phyloP scores from a whole-genome alignment of 1,140 invertebrate species.

The Aleiodes sp. region DNA sequence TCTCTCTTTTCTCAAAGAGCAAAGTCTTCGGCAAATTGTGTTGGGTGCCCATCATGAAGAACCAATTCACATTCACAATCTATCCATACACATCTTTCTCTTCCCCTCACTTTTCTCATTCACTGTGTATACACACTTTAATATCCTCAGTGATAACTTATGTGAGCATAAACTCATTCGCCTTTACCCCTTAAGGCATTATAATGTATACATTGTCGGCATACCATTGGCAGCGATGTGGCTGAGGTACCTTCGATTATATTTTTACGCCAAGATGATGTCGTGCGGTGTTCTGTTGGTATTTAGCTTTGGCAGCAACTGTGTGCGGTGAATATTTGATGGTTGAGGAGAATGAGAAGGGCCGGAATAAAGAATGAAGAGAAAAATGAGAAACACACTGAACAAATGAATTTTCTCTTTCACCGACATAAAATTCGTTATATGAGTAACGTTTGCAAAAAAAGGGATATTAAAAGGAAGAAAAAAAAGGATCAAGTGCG shows the following conservation, averaged over 20 bases:
- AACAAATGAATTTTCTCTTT: not conserved
- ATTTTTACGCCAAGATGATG: not conserved
- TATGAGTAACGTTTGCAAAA: constrained; percentile 3
- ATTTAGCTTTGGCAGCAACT: constrained; percentile 1
- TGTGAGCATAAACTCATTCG: constrained; percentile 7
- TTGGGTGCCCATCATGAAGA: not conserved
- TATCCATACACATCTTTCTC: not conserved
- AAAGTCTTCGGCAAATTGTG: constrained; percentile 4
- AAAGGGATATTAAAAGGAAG: not conserved
- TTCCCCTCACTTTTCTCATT: not conserved
- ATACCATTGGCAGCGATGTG: constrained; percentile 5
- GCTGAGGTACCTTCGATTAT: constrained; percentile 17
- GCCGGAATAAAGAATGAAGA: not conserved
- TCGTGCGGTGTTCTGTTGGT: not conserved
- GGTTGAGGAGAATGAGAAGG: not conserved
- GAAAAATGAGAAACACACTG: not conserved
- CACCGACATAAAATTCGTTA: not conserved
- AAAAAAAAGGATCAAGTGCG: not conserved
- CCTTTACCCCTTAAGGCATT: not conserved
- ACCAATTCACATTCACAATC: not conserved
- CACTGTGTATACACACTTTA: too few species aligned
- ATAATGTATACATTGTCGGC: constrained; percentile 24
- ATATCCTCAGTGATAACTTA: constrained; percentile 11
- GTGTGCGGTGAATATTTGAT: not conserved
- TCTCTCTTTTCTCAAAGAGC: not conserved